phyloP scores from a whole-genome alignment of 2,888 invertebrate species.

The Drosophila kokeensis region DNA sequence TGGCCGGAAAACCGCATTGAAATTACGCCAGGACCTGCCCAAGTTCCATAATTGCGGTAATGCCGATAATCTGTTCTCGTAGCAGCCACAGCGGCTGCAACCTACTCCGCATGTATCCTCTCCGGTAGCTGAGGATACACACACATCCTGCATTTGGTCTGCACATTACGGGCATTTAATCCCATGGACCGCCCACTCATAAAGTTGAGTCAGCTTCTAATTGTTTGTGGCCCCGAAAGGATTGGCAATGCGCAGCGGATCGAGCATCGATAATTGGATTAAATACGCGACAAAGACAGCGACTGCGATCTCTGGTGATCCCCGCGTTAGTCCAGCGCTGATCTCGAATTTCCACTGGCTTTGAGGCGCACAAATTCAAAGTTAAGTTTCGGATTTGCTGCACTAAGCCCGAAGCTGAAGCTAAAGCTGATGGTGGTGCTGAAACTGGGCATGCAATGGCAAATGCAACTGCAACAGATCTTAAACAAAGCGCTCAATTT shows the following conservation, averaged over 20 bases:
- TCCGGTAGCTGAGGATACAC: slow-evolving; percentile 8
- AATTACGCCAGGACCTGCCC: slow-evolving; percentile 77
- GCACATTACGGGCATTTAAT: slow-evolving; percentile 55
- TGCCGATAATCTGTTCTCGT: slow-evolving; percentile 75
- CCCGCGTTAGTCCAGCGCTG: slow-evolving; percentile 55
- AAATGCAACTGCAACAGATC: slow-evolving; percentile 35
- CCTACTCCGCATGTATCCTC: neutral
- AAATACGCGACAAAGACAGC: slow-evolving; percentile 50
- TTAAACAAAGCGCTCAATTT: slow-evolving; percentile 47
- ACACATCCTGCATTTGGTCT: slow-evolving; percentile 20
- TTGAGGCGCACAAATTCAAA: slow-evolving; percentile 62
- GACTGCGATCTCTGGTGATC: slow-evolving; percentile 37
- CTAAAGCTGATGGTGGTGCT: slow-evolving; percentile 33
- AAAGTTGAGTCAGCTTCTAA: slow-evolving; percentile 68
- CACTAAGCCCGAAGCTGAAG: slow-evolving; percentile 38
- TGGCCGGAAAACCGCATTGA: slow-evolving; percentile 76
- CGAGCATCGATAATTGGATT: slow-evolving; percentile 75
- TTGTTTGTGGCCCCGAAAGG: slow-evolving; percentile 57
- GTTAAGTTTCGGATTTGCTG: slow-evolving; percentile 67
- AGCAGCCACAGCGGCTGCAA: slow-evolving; percentile 21
- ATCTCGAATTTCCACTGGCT: slow-evolving; percentile 69
- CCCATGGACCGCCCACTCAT: slow-evolving; percentile 61
- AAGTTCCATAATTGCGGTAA: slow-evolving; percentile 81
- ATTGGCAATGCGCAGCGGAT: slow-evolving; percentile 34
- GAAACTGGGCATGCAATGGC: neutral